Conservation (phyloP, 2,888 invertebrate species). For the Ectropis crepuscularia region DNA sequence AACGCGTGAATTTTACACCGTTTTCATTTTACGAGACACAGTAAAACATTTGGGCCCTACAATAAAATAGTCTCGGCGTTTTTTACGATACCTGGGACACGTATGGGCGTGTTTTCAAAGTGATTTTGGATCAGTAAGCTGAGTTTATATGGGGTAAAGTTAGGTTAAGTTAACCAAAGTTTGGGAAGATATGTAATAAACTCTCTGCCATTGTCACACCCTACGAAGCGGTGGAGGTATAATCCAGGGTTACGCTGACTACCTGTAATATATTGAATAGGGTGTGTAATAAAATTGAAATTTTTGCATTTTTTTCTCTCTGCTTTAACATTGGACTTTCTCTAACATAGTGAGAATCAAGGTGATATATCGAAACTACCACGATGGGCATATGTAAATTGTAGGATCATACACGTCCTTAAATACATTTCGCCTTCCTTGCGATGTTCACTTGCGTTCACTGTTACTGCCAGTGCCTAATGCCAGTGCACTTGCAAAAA, state of each 20-base stretch:
- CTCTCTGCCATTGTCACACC: constrained; percentile 2
- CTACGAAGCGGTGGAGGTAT: background rate
- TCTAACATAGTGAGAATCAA: too few relatives aligned
- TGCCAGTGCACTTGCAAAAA: too few relatives aligned
- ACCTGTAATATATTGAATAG: too few relatives aligned
- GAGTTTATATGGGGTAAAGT: constrained; percentile 11
- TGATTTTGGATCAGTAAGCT: constrained; percentile 61
- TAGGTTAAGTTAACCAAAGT: constrained; percentile 2
- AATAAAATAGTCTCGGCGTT: constrained; percentile 71
- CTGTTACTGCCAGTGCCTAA: too few relatives aligned
- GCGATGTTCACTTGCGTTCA: too few relatives aligned
- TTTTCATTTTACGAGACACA: constrained; percentile 76
- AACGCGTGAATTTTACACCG: constrained; percentile 77
- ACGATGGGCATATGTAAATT: too few relatives aligned
- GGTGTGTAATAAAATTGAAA: too few relatives aligned
- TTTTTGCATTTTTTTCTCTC: too few relatives aligned
- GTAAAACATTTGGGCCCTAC: constrained; percentile 75
- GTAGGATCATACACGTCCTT: too few relatives aligned
- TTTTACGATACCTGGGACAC: constrained; percentile 74
- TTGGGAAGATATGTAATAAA: constrained; percentile 2
- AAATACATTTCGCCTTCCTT: too few relatives aligned
- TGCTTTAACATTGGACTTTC: too few relatives aligned
- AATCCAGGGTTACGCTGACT: background rate
- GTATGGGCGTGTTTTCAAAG: constrained; percentile 64
- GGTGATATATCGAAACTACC: too few relatives aligned